Percentiles rank a stretch among this genome's conserved stretches.
Conservation (phyloP, 2,113 vertebrate genomes). For the Elephantulus edwardii region DNA sequence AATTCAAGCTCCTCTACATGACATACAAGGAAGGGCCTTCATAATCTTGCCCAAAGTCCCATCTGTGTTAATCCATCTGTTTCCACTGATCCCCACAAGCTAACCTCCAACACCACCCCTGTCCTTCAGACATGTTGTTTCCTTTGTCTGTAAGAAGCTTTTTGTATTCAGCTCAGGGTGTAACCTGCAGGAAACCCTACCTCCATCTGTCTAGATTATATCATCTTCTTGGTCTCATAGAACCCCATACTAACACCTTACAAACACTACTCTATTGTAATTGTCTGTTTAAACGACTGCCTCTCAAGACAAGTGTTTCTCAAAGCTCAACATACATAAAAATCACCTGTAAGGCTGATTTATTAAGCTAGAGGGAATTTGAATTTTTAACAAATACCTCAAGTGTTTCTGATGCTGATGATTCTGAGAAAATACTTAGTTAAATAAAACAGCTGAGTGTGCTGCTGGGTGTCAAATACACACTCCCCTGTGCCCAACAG, state of each 20-base stretch:
- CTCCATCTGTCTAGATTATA: not conserved
- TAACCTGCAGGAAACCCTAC: not conserved
- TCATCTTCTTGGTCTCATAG: not conserved
- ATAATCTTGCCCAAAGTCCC: not conserved
- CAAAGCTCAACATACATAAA: not conserved
- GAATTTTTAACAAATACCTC: not conserved
- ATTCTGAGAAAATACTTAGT: not conserved
- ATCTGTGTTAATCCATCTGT: not conserved
- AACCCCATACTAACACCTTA: not conserved
- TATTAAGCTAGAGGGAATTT: not conserved
- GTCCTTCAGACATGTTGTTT: not conserved
- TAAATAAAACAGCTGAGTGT: not conserved
- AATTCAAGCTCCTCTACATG: not conserved
- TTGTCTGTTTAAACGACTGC: not conserved
- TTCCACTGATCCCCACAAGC: too few species aligned
- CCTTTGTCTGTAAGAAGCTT: not conserved
- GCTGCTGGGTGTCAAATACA: not conserved
- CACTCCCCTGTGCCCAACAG: not conserved
- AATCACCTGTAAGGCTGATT: not conserved
- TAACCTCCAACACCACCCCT: not conserved
- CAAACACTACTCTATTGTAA: not conserved
- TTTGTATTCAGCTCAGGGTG: not conserved
- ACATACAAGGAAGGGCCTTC: not conserved
- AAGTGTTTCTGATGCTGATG: not conserved
- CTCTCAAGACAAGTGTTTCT: not conserved